These are phyloP conservation scores for Lordiphosa andalusiaca DNA, from an alignment of 2,888 invertebrate species.

Conservation along the genomic window DNA sequence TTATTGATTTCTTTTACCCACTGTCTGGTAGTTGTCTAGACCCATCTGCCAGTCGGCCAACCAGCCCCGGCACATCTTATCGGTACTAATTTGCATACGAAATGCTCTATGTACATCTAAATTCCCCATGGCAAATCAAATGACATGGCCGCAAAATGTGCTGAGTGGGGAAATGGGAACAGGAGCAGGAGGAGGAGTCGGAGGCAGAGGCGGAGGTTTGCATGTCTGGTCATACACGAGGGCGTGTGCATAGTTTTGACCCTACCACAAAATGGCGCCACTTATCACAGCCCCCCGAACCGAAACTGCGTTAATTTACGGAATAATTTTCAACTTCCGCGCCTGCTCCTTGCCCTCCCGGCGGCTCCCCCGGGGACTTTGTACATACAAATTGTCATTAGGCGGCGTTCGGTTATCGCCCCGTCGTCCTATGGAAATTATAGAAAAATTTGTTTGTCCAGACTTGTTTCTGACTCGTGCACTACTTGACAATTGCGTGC, in stretches of 20 bases:
- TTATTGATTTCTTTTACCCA: slow-evolving; percentile 52
- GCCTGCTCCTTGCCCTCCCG: slow-evolving; percentile 9
- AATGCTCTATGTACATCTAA: slow-evolving; percentile 62
- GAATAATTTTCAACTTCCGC: slow-evolving; percentile 68
- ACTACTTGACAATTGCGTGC: slow-evolving; percentile 75
- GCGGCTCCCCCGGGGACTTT: slow-evolving; percentile 5
- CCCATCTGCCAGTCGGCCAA: slow-evolving; percentile 22
- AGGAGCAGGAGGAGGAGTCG: slow-evolving; percentile 2
- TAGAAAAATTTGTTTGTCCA: slow-evolving; percentile 71
- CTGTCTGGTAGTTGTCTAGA: slow-evolving; percentile 56
- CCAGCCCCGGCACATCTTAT: slow-evolving; percentile 49
- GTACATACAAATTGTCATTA: slow-evolving; percentile 66
- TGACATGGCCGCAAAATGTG: slow-evolving; percentile 53
- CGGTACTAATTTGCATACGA: slow-evolving; percentile 78
- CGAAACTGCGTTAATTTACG: slow-evolving; percentile 66
- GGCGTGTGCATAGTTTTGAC: slow-evolving; percentile 43
- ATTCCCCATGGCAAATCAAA: slow-evolving; percentile 66
- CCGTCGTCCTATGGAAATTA: slow-evolving; percentile 51
- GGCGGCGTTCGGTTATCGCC: slow-evolving; percentile 54
- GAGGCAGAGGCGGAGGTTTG: slow-evolving; percentile 7
- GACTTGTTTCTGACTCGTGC: slow-evolving; percentile 50
- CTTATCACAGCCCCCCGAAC: slow-evolving; percentile 37
- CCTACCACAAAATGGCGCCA: slow-evolving; percentile 48
- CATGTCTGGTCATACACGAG: slow-evolving; percentile 26
- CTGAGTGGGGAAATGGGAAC: slow-evolving; percentile 11